phyloP scores from a whole-genome alignment of 2,888 invertebrate genomes.

The Limenitis camilla region DNA sequence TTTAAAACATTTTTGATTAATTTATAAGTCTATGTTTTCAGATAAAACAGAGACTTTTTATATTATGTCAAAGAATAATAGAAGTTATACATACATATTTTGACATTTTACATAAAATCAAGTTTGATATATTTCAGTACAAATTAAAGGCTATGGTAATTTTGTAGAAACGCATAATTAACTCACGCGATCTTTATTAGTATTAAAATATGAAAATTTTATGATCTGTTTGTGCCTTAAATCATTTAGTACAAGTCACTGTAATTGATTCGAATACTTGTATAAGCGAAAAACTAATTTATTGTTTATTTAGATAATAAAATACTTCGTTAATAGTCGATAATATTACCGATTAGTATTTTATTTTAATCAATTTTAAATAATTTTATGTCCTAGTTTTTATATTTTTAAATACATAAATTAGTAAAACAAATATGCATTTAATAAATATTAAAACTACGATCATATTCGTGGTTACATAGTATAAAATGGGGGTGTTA shows the following conservation, averaged over 20 bases:
- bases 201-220: slow-evolving; percentile 33
- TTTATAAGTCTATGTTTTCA: too few species aligned
- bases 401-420: slow-evolving; percentile 31
- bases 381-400: too few species aligned
- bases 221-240: slow-evolving; percentile 26
- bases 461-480: slow-evolving; percentile 17
- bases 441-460: slow-evolving; percentile 29
- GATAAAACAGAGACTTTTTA: too few species aligned
- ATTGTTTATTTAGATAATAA: not conserved
- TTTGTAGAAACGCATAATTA: slow-evolving; percentile 18
- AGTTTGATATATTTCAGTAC: slow-evolving; percentile 11
- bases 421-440: slow-evolving; percentile 36
- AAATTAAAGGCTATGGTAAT: slow-evolving; percentile 22
- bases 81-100: slow-evolving; percentile 32
- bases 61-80: too few species aligned
- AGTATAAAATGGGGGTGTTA: slow-evolving; percentile 26
- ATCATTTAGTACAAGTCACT: slow-evolving; percentile 16
- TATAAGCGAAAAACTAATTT: slow-evolving; percentile 7
- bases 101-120: slow-evolving; percentile 10
- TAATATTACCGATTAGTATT: not conserved
- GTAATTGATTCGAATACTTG: slow-evolving; percentile 14
- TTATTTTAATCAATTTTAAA: too few species aligned
- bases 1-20: too few species aligned
- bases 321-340: not conserved
- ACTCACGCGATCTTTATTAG: slow-evolving; percentile 21